Evolutionary conservation across 2,888 invertebrate genomes (phyloP), one percentile per base, ranked within the genome.

Genomic region (Andrena hattorfiana): DNA sequence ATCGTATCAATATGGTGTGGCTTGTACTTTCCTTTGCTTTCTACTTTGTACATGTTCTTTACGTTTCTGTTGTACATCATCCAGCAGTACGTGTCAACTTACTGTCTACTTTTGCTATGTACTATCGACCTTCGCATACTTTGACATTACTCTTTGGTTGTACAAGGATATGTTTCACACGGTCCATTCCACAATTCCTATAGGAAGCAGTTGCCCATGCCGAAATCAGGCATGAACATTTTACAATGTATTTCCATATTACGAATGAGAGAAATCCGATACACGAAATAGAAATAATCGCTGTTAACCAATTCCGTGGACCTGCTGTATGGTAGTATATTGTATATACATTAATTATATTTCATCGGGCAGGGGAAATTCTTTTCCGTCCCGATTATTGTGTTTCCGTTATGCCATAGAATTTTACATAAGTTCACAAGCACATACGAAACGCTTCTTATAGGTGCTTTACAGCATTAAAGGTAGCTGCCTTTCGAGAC

Each of bases 51-150:
- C 68, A 66, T 64, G 62, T 77, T 83, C 60, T 77, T 77, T 86
- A 72, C 81, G 85, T 86, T 85, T 87, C 64, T 82, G 80, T 86
- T 83, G 71, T 83, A 76, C 75, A 81, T 76, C 76, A 81, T 87
- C 77, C 75, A 87, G 78, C 85, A 84, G 72, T 86, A 83, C 74
- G 78, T 85, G 89, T 92, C 89, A 91, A 91, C 87, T 87, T 89
- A 87, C 90, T 91, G 91, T 83, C 92, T 92, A 92, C 92, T 92
- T 92, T 92, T 92, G 91, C 92, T 87, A 90, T 91, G 91, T 91
- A 92, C 87, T 77, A 81, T 66, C 72, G 49, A 83, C 77, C 77
- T 89, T 71, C 56, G 84, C 84, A 68, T 66, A 63, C 77, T 82
- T 87, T 73, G 35, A 77, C 62, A 72, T 76, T 73, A 85, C 68